Conservation (phyloP, 2,797 vertebrate genomes). For the Rhinophrynus dorsalis region DNA sequence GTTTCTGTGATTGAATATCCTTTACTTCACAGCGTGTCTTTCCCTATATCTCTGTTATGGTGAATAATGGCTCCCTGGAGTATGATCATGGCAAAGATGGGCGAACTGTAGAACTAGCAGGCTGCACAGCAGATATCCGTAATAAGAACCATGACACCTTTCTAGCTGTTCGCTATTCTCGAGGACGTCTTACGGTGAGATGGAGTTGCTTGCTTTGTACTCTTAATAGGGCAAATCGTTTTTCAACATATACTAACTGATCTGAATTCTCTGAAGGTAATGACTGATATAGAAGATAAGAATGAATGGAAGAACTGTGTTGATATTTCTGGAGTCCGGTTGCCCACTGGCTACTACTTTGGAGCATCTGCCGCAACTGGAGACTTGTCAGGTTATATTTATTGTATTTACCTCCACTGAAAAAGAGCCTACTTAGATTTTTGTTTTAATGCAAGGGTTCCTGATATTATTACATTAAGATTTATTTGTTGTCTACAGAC, state of each 20-base stretch:
- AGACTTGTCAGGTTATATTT: conserved; percentile 86
- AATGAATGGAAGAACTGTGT: conserved; percentile 98
- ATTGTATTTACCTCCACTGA: neutral
- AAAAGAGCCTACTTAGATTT: too few relatives aligned
- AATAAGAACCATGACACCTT: conserved; percentile 94
- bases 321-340: conserved; percentile 88
- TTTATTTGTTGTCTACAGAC: conserved; percentile 70
- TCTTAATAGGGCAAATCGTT: too few relatives aligned
- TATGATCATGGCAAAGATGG: conserved; percentile 96
- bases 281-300: conserved; percentile 91
- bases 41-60: conserved; percentile 94
- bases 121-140: conserved; percentile 88
- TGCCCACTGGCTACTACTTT: conserved; percentile 94
- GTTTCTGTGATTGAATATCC: too few relatives aligned
- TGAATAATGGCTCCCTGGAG: conserved; percentile 90
- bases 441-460: too few relatives aligned
- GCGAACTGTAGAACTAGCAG: conserved; percentile 85
- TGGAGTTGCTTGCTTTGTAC: neutral
- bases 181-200: conserved; percentile 87
- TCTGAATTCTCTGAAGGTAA: conserved; percentile 73
- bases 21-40: conserved; percentile 80
- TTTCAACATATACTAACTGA: too few relatives aligned
- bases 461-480: too few relatives aligned
- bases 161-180: conserved; percentile 91
- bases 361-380: conserved; percentile 93